Evolutionary conservation across 2,113 vertebrate genomes (phyloP).

Genomic region (Indri indri): DNA sequence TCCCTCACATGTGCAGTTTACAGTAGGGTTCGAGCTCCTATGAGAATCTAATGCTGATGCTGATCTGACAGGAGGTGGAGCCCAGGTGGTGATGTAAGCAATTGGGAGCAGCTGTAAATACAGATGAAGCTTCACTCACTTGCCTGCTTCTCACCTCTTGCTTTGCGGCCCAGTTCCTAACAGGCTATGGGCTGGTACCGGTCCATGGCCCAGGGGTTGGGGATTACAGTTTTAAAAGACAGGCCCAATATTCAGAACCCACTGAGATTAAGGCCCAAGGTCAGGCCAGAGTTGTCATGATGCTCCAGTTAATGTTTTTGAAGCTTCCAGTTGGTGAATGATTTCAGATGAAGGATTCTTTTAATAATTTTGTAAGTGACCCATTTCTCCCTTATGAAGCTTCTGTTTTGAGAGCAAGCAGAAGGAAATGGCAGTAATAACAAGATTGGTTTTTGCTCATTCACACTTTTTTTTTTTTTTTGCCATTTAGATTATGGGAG

Average conservation of each 20-base stretch:
- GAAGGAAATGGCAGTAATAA: slow-evolving; percentile 68
- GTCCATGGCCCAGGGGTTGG: no score
- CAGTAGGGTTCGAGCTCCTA: no score
- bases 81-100: no score
- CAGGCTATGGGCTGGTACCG: no score
- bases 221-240: not conserved
- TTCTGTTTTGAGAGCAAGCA: slow-evolving; percentile 75
- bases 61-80: no score
- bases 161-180: no score
- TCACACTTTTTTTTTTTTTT: slow-evolving; percentile 48
- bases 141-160: no score
- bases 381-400: slow-evolving; percentile 22
- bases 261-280: not conserved
- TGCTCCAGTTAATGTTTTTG: not conserved
- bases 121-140: no score
- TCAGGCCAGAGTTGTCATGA: not conserved
- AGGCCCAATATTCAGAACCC: not conserved
- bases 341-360: slow-evolving; percentile 59
- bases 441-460: slow-evolving; percentile 63
- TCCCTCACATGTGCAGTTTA: no score
- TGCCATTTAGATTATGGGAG: slow-evolving; percentile 34
- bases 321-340: slow-evolving; percentile 33
- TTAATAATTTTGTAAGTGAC: slow-evolving; percentile 68
- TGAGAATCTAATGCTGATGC: no score
- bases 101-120: no score